Percentiles rank a stretch among this genome's conserved stretches.
Evolutionary conservation across 2,888 invertebrate species (phyloP).

Genomic region (Pharmacophagus antenor): DNA sequence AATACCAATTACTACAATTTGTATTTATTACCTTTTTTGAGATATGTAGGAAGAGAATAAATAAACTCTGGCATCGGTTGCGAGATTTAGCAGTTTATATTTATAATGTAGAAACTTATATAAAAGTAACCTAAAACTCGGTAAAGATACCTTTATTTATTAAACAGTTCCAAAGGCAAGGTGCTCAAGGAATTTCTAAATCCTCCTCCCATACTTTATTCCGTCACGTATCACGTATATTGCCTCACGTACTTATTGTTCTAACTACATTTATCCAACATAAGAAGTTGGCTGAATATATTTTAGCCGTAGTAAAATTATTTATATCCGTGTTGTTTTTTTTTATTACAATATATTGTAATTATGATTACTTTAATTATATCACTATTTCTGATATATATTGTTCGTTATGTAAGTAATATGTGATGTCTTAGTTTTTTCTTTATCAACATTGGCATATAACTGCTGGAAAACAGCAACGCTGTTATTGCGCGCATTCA

Average conservation of each 20-base stretch:
- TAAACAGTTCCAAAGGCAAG: background rate
- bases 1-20: too few species aligned
- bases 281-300: background rate
- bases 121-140: background rate
- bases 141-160: background rate
- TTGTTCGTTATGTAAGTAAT: too few species aligned
- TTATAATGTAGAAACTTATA: background rate
- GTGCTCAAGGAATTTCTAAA: background rate
- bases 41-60: too few species aligned
- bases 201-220: background rate
- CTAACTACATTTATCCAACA: slow-evolving; percentile 11
- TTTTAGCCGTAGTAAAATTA: background rate
- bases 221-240: slow-evolving; percentile 17
- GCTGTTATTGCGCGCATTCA: too few species aligned
- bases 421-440: too few species aligned
- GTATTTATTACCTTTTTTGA: too few species aligned
- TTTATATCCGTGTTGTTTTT: background rate
- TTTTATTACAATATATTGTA: too few species aligned
- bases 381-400: too few species aligned
- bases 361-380: too few species aligned
- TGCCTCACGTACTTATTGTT: slow-evolving; percentile 17
- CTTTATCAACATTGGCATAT: too few species aligned
- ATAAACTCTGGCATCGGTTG: too few species aligned
- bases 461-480: too few species aligned
- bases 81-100: background rate